Evolutionary conservation across 1,140 invertebrate genomes (phyloP), one percentile per base, ranked within the genome.

Genomic region (Philaenus spumarius): DNA sequence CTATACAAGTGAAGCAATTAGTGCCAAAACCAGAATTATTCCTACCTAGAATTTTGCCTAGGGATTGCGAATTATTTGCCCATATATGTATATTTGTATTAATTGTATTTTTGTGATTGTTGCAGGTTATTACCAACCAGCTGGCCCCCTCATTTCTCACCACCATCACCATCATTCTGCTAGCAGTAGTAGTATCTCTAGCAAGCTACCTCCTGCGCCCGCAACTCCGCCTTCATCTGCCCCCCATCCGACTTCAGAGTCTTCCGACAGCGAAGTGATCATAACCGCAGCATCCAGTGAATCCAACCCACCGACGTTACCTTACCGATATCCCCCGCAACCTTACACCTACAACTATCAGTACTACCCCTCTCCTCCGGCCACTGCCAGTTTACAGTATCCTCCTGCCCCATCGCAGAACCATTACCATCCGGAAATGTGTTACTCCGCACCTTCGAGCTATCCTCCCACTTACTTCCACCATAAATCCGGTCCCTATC

Each of bases 121-220:
- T 77, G 23, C 79, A 90, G 88, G 87, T 69, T 90, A 90, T 72
- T 90, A 90, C 80, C 89, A 91, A 76, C 88, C 89, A 67, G 89
- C 89, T 68, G 89, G 88, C 63, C 89, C 89, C 66, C 78, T 90
- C 73, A 90, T 91, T 73, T 83, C 82, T 62, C 80, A 84, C 74
- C 78, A 64, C 73, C 73, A 42, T 68, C 70, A 61, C 74, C 77
- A 63, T 72, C 62, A 62, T 24, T 47, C 47, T 23, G 30, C 54
- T 23, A 43, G 45, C 62, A 61, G 42, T 43, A 60, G 23, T 63
- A 63, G 35, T 62, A 59, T 45, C 62, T 60, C 43, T 20, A 50
- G 37, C 55, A 62, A 39, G 47, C 48, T 51, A 34, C 59, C 20
- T 42, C 19, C 50, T 39, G 19, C 76, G 77, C 43, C 63, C 30